A percentile compares a stretch with the other conserved stretches of the same genome.
phyloP scores from a whole-genome alignment of 2,888 invertebrate genomes.

The Ophion costatus region DNA sequence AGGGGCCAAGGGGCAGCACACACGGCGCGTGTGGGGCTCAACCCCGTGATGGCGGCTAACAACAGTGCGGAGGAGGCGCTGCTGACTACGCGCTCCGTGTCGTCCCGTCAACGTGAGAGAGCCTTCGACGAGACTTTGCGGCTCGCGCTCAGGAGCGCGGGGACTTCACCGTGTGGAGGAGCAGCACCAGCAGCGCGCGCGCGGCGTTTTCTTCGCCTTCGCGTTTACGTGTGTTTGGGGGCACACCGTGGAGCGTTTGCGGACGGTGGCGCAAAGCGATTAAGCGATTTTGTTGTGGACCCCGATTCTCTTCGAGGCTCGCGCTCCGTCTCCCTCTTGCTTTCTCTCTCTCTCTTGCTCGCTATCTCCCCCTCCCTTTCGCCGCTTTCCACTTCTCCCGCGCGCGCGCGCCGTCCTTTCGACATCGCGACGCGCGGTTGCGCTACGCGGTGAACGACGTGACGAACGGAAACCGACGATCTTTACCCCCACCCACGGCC shows the following conservation, averaged over 20 bases:
- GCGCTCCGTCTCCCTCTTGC: conserved; percentile 48
- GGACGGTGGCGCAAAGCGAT: conserved; percentile 83
- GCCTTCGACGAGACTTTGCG: conserved; percentile 44
- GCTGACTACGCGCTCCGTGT: conserved; percentile 68
- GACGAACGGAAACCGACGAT: conserved; percentile 76
- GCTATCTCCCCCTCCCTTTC: conserved; percentile 78
- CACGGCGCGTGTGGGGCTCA: conserved; percentile 64
- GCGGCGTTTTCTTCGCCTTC: conserved; percentile 51
- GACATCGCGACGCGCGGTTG: conserved; percentile 77
- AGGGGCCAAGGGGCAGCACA: conserved; percentile 42
- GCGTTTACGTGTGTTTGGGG: conserved; percentile 45
- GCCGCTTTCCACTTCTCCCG: conserved; percentile 81
- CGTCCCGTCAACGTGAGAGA: conserved; percentile 51
- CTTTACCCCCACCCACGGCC: conserved; percentile 57
- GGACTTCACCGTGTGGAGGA: conserved; percentile 23
- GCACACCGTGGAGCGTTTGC: conserved; percentile 71
- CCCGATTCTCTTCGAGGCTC: conserved; percentile 80
- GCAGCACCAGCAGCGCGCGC: conserved; percentile 27
- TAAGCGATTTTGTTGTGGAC: conserved; percentile 84
- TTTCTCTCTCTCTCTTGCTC: conserved; percentile 69
- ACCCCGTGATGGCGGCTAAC: conserved; percentile 67
- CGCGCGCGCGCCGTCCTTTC: conserved; percentile 74
- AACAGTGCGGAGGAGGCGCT: conserved; percentile 72
- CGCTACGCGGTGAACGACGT: conserved; percentile 77
- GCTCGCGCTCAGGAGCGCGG: conserved; percentile 24